These are phyloP conservation scores for Madoqua kirkii DNA, from an alignment of 2,113 vertebrate species.

Conservation along the genomic window DNA sequence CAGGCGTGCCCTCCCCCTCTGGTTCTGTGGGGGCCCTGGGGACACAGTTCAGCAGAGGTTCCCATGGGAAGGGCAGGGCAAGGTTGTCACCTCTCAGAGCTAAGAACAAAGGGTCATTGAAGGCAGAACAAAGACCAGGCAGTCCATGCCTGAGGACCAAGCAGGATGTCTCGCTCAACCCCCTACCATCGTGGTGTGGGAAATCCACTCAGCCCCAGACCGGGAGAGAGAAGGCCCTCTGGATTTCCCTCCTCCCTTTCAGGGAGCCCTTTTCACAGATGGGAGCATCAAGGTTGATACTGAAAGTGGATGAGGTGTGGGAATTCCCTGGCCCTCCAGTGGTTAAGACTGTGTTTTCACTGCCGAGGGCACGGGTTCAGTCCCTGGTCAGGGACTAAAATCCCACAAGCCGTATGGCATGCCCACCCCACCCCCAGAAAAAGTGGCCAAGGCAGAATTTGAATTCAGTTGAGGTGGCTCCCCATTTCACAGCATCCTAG, in stretches of 20 bases:
- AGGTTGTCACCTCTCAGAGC: background rate
- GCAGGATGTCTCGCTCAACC: background rate
- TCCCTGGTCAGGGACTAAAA: background rate
- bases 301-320: background rate
- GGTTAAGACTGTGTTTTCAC: background rate
- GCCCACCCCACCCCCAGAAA: background rate
- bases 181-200: accelerated
- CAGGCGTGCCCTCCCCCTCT: background rate
- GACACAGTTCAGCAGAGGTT: background rate
- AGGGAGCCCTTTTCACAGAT: background rate
- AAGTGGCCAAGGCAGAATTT: background rate
- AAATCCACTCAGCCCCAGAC: background rate
- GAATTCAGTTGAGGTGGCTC: background rate
- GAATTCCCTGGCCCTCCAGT: background rate
- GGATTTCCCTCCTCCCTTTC: accelerated
- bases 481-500: too few species aligned
- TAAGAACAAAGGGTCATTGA: background rate
- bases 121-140: background rate
- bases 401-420: background rate
- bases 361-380: background rate
- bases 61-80: background rate
- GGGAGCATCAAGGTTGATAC: background rate
- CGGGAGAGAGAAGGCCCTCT: background rate
- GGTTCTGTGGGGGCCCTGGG: background rate
- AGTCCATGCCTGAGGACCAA: background rate